phyloP scores from a whole-genome alignment of 2,113 vertebrate genomes.

The Platysternon megacephalum region DNA sequence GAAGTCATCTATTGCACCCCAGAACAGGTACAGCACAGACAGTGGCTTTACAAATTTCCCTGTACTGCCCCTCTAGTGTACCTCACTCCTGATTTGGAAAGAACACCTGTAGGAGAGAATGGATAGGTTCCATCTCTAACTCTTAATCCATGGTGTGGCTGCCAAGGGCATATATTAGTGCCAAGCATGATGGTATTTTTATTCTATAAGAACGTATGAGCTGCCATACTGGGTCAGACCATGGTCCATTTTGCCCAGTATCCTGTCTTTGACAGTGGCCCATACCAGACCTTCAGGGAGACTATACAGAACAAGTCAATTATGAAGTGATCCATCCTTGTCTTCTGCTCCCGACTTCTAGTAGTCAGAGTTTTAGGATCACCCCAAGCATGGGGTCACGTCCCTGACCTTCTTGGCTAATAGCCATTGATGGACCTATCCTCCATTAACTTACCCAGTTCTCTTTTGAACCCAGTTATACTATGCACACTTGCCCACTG shows the following conservation, averaged over 20 bases:
- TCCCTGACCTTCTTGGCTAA: not conserved
- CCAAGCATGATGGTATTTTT: not conserved
- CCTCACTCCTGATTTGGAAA: not conserved
- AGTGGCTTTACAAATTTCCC: not conserved
- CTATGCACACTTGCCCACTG: not conserved
- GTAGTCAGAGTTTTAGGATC: not conserved
- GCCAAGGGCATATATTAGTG: not conserved
- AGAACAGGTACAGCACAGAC: fast-evolving
- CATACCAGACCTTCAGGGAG: not conserved
- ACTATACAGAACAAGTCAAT: not conserved
- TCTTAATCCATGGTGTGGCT: not conserved
- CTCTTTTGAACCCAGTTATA: not conserved
- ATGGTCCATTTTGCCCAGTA: not conserved
- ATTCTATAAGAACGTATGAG: not conserved
- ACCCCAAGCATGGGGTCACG: not conserved
- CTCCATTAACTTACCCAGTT: not conserved
- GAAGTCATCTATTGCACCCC: fast-evolving
- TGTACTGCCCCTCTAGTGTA: not conserved
- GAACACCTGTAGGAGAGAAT: not conserved
- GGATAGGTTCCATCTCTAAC: not conserved
- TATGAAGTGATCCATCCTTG: not conserved
- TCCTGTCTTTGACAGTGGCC: not conserved
- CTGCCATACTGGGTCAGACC: not conserved
- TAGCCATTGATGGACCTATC: not conserved
- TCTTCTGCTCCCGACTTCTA: not conserved